Percentiles rank a stretch among this genome's conserved stretches.
phyloP scores from a whole-genome alignment of 2,888 invertebrate genomes.

The Dynastes tityus region DNA sequence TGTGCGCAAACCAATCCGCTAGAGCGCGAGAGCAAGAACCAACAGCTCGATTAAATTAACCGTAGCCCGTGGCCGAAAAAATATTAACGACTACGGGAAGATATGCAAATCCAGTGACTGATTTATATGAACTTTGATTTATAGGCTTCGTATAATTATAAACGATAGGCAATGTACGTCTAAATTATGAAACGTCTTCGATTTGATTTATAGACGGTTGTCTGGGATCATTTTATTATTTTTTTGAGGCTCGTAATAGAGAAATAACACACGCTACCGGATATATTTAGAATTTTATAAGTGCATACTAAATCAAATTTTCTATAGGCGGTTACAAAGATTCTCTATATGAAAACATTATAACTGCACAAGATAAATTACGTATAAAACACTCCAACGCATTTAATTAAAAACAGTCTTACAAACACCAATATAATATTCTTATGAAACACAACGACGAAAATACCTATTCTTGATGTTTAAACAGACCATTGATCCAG shows the following conservation, averaged over 20 bases:
- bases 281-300: constrained; percentile 35
- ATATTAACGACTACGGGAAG: constrained; percentile 38
- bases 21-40: constrained; percentile 9
- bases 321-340: background rate
- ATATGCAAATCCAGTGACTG: constrained; percentile 48
- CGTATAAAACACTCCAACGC: too few species aligned
- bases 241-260: constrained; percentile 6
- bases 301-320: constrained; percentile 9
- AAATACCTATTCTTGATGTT: too few species aligned
- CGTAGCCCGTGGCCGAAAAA: constrained; percentile 42
- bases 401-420: too few species aligned
- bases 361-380: too few species aligned
- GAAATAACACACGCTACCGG: constrained; percentile 22
- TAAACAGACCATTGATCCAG: too few species aligned
- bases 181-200: constrained; percentile 44
- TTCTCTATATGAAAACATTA: background rate
- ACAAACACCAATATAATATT: too few species aligned
- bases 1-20: constrained; percentile 17
- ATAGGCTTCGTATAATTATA: constrained; percentile 46
- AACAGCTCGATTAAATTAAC: constrained; percentile 46
- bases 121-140: constrained; percentile 50
- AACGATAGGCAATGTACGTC: constrained; percentile 44
- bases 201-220: constrained; percentile 39
- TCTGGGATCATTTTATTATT: constrained; percentile 7
- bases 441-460: too few species aligned